phyloP scores from a whole-genome alignment of 2,113 vertebrate species.

The Dasyornis broadbenti region DNA sequence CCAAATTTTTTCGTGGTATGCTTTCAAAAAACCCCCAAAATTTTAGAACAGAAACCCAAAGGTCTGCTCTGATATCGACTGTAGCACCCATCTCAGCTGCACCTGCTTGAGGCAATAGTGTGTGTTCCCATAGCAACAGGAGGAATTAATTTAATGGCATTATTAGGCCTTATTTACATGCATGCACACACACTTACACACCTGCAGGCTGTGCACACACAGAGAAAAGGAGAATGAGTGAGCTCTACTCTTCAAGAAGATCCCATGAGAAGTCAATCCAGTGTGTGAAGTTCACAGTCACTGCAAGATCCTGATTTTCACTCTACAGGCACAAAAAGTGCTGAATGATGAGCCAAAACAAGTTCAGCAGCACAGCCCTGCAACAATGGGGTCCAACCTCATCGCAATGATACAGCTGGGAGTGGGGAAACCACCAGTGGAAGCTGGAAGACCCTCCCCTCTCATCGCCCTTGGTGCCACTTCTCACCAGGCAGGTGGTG shows the following conservation, averaged over 20 bases:
- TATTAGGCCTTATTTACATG: not conserved
- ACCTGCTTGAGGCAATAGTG: not conserved
- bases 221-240: not conserved
- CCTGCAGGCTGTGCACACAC: not conserved
- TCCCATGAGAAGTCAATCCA: not conserved
- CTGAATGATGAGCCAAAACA: not conserved
- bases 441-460: not conserved
- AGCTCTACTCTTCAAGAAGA: not conserved
- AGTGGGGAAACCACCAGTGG: rapidly evolving
- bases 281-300: not conserved
- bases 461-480: rapidly evolving
- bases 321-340: not conserved
- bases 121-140: slow-evolving; percentile 13
- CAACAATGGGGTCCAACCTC: rapidly evolving
- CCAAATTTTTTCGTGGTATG: rapidly evolving
- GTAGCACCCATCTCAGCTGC: not conserved
- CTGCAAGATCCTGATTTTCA: not conserved
- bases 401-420: rapidly evolving
- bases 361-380: not conserved
- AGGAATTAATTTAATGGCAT: not conserved
- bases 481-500: not conserved
- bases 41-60: not conserved
- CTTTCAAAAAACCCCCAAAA: not conserved
- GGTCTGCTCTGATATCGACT: not conserved
- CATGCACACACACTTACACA: not conserved